Percentiles rank a stretch among this genome's conserved stretches.
Evolutionary conservation across 2,888 invertebrate species (phyloP).

Genomic region (Eumerus sabulonum): DNA sequence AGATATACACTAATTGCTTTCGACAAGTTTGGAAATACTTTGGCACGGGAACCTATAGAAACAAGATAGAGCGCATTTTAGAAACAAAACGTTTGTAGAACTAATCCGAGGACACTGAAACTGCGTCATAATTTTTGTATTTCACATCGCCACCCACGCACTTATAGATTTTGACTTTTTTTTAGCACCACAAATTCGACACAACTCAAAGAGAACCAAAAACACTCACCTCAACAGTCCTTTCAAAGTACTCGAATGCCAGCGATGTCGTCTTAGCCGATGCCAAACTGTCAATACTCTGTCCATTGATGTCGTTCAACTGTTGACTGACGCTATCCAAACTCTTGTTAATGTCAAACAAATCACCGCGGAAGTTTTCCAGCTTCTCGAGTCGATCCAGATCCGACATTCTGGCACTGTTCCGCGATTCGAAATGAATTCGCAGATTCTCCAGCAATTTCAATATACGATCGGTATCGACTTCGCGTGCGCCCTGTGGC

Average conservation of each 20-base stretch:
- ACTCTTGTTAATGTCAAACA: constrained; percentile 85
- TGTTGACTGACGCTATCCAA: constrained; percentile 84
- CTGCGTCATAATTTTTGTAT: too few species aligned
- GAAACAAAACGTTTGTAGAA: too few species aligned
- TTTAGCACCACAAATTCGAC: too few species aligned
- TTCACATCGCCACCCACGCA: constrained; percentile 29
- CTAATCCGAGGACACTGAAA: too few species aligned
- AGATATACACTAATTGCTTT: too few species aligned
- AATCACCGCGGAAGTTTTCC: constrained; percentile 84
- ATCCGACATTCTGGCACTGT: constrained; percentile 81
- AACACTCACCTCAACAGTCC: constrained; percentile 85
- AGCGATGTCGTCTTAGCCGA: constrained; percentile 85
- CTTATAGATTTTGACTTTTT: not conserved
- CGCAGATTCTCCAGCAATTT: constrained; percentile 82
- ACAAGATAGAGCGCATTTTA: too few species aligned
- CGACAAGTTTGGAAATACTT: too few species aligned
- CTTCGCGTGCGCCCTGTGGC: constrained; percentile 83
- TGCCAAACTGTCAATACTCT: constrained; percentile 86
- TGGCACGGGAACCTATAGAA: too few species aligned
- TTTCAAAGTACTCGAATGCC: constrained; percentile 88
- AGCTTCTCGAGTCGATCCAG: constrained; percentile 86
- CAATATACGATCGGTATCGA: constrained; percentile 85
- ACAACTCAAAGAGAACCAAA: constrained; percentile 9
- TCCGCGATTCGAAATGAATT: constrained; percentile 83
- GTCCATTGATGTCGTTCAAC: constrained; percentile 82